Conservation (phyloP, 2,888 invertebrate genomes). For the Aricia artaxerxes region DNA sequence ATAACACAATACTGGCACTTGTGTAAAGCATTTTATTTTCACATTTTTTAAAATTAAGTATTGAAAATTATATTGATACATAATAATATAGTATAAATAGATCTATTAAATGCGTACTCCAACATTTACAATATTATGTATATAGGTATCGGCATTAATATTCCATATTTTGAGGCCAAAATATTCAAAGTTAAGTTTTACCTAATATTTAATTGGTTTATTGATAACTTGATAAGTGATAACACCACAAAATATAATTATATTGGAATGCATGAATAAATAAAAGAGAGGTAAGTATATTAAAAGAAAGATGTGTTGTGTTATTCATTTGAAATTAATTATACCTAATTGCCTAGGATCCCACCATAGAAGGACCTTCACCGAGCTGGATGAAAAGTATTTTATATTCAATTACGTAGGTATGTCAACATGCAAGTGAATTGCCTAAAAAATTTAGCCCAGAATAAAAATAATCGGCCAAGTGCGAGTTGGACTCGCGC, state of each 20-base stretch:
- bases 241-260: not conserved
- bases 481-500: no score
- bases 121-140: not conserved
- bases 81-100: not conserved
- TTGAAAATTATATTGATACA: not conserved
- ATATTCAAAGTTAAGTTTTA: not conserved
- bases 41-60: not conserved
- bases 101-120: not conserved
- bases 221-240: not conserved
- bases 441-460: no score
- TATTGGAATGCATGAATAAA: not conserved
- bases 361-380: no score
- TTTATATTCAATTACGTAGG: no score
- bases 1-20: constrained; percentile 11
- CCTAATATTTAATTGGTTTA: not conserved
- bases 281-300: not conserved
- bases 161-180: not conserved
- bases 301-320: not conserved
- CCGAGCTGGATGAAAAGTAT: no score
- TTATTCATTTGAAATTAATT: not conserved
- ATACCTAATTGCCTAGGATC: no score
- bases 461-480: no score
- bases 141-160: not conserved
- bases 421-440: no score
- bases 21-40: not conserved